These are phyloP conservation scores for Luehdorfia chinensis DNA, from an alignment of 1,140 invertebrate genomes.

Conservation along the genomic window DNA sequence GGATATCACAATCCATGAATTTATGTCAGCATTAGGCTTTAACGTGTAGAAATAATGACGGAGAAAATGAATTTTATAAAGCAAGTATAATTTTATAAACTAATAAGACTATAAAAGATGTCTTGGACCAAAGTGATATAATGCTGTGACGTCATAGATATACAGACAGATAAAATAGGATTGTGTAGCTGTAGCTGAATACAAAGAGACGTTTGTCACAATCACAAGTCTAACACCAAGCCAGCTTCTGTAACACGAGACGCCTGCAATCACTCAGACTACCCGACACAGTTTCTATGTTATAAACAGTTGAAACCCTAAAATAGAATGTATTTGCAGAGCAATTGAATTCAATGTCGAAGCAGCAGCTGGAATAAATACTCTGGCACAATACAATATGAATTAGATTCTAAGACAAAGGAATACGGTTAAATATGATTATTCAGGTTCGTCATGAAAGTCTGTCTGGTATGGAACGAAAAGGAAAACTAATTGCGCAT, in stretches of 20 bases:
- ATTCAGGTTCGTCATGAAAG: not conserved
- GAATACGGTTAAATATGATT: conserved; percentile 32
- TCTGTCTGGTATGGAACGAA: no score
- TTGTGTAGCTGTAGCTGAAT: conserved; percentile 18
- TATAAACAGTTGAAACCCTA: conserved; percentile 52
- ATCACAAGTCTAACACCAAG: conserved; percentile 39
- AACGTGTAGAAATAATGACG: no score
- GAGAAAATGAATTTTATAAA: no score
- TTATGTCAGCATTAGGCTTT: no score
- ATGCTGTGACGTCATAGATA: conserved; percentile 11
- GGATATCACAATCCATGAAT: no score
- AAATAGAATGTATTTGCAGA: conserved; percentile 61
- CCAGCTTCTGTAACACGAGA: conserved; percentile 50
- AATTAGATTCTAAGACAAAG: conserved; percentile 40
- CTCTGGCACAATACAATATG: conserved; percentile 31
- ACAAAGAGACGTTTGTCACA: conserved; percentile 44
- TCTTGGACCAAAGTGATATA: no score
- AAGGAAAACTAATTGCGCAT: no score
- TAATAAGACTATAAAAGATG: no score
- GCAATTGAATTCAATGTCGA: conserved; percentile 58
- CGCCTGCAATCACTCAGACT: conserved; percentile 46
- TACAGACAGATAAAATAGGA: conserved; percentile 5
- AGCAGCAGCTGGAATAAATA: conserved; percentile 33
- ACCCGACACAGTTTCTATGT: conserved; percentile 39
- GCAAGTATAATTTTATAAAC: no score